Conservation (phyloP, 2,113 vertebrate genomes). For the Hypomesus transpacificus region DNA sequence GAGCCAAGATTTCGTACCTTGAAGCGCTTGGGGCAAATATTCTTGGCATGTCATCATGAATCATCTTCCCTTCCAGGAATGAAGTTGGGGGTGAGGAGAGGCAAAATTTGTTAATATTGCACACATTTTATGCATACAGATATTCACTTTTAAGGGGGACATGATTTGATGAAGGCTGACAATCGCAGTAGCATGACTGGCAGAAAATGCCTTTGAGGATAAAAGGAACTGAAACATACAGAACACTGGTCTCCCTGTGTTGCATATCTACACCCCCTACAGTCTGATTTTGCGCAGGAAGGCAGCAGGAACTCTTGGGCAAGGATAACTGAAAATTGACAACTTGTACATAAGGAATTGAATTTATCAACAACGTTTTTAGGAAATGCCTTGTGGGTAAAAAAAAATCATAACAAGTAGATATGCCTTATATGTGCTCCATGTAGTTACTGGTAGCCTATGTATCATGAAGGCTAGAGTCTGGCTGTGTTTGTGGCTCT, state of each 20-base stretch:
- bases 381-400: no score
- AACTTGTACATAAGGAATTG: no score
- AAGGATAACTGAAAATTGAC: background rate
- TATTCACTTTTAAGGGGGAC: constrained; percentile 13
- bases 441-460: background rate
- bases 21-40: constrained; percentile 42
- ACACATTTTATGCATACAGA: constrained; percentile 26
- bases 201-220: constrained; percentile 25
- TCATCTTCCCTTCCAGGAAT: constrained; percentile 21
- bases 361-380: no score
- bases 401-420: no score
- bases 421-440: background rate
- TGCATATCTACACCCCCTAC: constrained; percentile 34
- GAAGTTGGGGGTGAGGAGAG: background rate
- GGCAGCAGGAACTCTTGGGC: constrained; percentile 10
- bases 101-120: constrained; percentile 15
- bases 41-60: constrained; percentile 50
- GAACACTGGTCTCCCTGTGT: constrained; percentile 6
- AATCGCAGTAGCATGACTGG: constrained; percentile 28
- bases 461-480: background rate
- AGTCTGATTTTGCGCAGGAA: constrained; percentile 15
- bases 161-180: constrained; percentile 58
- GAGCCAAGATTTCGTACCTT: constrained; percentile 48
- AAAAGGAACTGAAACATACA: constrained; percentile 42
- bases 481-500: background rate